Conservation (phyloP, 2,888 invertebrate genomes). For the Ormyrus pomaceus region DNA sequence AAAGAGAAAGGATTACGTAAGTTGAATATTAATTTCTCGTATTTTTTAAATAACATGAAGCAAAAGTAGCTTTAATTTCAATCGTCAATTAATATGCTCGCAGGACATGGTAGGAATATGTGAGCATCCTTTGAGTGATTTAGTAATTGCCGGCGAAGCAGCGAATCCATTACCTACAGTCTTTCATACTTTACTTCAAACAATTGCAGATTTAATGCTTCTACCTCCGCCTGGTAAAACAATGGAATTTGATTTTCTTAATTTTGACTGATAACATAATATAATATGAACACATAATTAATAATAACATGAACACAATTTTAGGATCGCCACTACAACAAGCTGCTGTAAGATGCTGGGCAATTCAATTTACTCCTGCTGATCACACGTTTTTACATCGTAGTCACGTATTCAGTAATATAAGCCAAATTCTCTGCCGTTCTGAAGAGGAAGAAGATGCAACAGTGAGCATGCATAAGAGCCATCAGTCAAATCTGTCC, state of each 20-base stretch:
- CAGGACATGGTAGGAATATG: conserved; percentile 80
- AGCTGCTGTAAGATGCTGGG: conserved; percentile 96
- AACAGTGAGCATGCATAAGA: conserved; percentile 79
- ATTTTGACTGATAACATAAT: not conserved
- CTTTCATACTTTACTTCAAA: conserved; percentile 92
- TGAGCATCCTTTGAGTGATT: conserved; percentile 89
- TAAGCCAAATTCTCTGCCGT: conserved; percentile 95
- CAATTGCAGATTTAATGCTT: conserved; percentile 94
- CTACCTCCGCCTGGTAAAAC: conserved; percentile 85
- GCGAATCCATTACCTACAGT: conserved; percentile 83
- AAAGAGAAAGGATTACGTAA: conserved; percentile 74
- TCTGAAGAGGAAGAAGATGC: conserved; percentile 88
- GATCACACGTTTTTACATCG: conserved; percentile 95
- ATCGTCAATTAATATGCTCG: too few relatives aligned
- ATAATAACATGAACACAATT: conserved; percentile 3
- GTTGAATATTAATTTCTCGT: conserved; percentile 22
- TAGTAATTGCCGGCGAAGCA: conserved; percentile 85
- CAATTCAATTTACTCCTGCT: conserved; percentile 89
- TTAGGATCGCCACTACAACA: conserved; percentile 86
- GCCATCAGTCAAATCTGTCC: conserved; percentile 76
- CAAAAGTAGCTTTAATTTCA: too few relatives aligned
- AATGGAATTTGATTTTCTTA: not conserved
- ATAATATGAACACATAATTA: not conserved
- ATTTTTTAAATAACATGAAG: conserved; percentile 28
- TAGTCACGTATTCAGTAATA: conserved; percentile 95